phyloP scores from a whole-genome alignment of 1,140 invertebrate genomes.

The Aphaenogaster ashmeadi region DNA sequence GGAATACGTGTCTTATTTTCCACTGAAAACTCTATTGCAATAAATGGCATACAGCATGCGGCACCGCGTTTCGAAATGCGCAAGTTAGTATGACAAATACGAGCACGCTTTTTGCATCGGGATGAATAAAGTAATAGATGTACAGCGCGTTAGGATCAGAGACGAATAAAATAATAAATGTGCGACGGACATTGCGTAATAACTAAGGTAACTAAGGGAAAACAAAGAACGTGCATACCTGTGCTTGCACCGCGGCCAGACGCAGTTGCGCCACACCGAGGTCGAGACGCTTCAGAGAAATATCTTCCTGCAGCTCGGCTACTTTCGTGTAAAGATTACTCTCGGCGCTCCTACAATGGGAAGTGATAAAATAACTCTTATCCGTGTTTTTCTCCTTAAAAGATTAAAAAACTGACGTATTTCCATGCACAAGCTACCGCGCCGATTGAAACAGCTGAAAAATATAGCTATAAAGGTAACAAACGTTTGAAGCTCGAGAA shows the following conservation, averaged over 20 bases:
- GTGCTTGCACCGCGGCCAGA: conserved; percentile 94
- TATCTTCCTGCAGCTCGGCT: conserved; percentile 97
- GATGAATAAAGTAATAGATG: conserved; percentile 1
- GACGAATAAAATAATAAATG: conserved; percentile 17
- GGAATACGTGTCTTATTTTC: not conserved
- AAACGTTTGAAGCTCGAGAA: not conserved
- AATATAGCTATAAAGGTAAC: conserved; percentile 5
- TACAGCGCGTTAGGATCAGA: not conserved
- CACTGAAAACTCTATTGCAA: not conserved
- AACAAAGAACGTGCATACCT: conserved; percentile 89
- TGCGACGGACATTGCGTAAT: not conserved
- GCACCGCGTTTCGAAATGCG: not conserved
- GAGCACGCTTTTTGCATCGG: not conserved
- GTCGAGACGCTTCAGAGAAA: conserved; percentile 97
- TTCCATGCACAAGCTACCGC: not conserved
- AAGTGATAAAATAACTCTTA: conserved; percentile 41
- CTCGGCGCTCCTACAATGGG: conserved; percentile 90
- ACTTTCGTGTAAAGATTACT: conserved; percentile 96
- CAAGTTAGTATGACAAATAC: not conserved
- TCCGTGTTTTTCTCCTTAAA: conserved; percentile 17
- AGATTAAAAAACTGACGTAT: conserved; percentile 49
- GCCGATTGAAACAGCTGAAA: not conserved
- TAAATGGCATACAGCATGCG: not conserved
- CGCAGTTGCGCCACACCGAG: conserved; percentile 96
- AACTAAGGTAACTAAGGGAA: conserved; percentile 7